phyloP scores from a whole-genome alignment of 2,888 invertebrate genomes.

The Galerucella calmariensis region DNA sequence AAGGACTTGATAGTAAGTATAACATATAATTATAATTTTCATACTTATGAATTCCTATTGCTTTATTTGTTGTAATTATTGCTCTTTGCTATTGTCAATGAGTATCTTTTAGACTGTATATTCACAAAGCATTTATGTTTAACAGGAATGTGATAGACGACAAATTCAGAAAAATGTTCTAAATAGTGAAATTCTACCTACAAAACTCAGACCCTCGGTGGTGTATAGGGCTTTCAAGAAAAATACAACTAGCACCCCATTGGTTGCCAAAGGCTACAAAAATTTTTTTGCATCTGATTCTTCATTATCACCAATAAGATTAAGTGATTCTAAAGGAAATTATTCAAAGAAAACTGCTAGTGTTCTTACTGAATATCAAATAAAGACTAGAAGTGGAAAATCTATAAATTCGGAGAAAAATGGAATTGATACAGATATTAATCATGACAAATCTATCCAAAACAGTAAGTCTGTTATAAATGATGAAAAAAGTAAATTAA shows the following conservation, averaged over 20 bases:
- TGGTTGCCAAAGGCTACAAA: neutral
- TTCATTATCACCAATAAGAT: conserved; percentile 6
- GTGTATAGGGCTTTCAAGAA: conserved; percentile 17
- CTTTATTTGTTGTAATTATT: neutral
- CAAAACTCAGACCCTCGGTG: conserved; percentile 16
- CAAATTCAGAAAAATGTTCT: conserved; percentile 3
- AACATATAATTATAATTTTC: neutral
- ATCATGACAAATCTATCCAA: neutral
- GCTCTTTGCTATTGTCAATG: neutral
- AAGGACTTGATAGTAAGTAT: conserved; percentile 19
- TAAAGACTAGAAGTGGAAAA: no score
- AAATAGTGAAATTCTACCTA: neutral
- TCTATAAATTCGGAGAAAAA: neutral
- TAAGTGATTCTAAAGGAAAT: neutral
- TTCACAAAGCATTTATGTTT: neutral
- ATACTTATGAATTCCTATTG: neutral
- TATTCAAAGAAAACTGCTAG: neutral
- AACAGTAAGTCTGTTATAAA: neutral
- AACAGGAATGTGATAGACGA: neutral
- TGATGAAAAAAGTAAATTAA: neutral
- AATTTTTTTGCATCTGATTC: neutral
- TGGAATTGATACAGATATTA: neutral
- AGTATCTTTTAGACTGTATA: neutral
- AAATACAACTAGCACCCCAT: conserved; percentile 13
- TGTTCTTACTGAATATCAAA: neutral